Base-by-base conservation (phyloP, 1,140 invertebrate genomes). In the Vanessa tameamea region DNA sequence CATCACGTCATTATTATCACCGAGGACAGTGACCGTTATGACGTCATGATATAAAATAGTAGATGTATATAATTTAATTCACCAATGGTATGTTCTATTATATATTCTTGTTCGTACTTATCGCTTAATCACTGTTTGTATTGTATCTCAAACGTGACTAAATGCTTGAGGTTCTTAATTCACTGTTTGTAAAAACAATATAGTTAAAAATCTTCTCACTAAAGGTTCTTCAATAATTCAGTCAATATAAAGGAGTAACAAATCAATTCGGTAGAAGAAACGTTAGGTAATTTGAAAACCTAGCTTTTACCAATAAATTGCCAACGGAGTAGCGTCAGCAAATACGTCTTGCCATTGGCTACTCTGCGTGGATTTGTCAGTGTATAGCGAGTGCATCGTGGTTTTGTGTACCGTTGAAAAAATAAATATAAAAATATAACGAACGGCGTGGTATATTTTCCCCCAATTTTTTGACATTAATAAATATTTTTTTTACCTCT, bases 311-410 rank as follows among this genome's bases (percentile, higher is more conserved):
- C 72, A 72, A 75, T 78, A 72, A 64, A 74, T 77, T 70, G 76
- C 64, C 72, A 72, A 80, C 76, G 70, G 66, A 64, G 80, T 80
- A 83, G 69, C 77, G 76, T 80, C 76, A 78, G 80, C 82, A 82
- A 83, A 81, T 81, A 83, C 75, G 81, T 80, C 79, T 82, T 77
- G 74, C 77, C 75, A 81, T 81, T 78, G 82, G 82, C 80, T 79
- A 81, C 76, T 82, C 78, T 75, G 78, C 78, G 76, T 75, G 81
- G 78, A 83, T 81, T 80, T 82, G 80, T 80, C 78, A 82, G 77
- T 82, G 75, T 79, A 76, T 69, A 77, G 73, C 50, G 76, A 76
- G 69, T 68, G 63, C 73, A 74, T 64, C 59, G 61, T 57, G 73
- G 72, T 61, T n/a, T 20, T 31, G 14, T 37, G 82, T 75, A 83